Evolutionary conservation across 2,888 invertebrate species (phyloP), one percentile per base, ranked within the genome.

Genomic region (Eudasyphora cyanicolor): DNA sequence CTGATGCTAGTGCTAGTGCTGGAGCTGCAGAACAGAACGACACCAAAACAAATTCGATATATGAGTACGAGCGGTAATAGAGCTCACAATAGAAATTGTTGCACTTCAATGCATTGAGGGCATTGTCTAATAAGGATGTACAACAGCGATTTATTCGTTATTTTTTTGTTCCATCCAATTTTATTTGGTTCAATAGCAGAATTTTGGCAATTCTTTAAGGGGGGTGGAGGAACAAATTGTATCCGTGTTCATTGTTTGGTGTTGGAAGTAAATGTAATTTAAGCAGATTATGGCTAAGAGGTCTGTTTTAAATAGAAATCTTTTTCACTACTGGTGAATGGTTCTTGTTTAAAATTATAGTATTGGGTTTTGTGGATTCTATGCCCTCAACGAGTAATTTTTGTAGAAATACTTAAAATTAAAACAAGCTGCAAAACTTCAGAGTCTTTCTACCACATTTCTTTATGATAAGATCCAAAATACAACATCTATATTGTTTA

Each of bases 61-160:
- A 29, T 27, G 35, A 38, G 32, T 29, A 29, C 57, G 35, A 38
- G 42, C 38, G 35, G 38, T 67, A 67, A 42, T 67, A 67, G 67
- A 42, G 42, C 38, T n/a, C n/a, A 67, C 38, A 42, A 42, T 38
- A 67, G 67, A 67, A 67, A 67, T 67, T 38, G 38, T 67, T 21
- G 67, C 67, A 42, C 67, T 67, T 67, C 42, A 67, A 67, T 67
- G 38, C 57, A 73, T n/a, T 60, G 42, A 73, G 57, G 24, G 57
- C 27, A 60, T 57, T 57, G 38, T 73, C 29, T 73, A 73, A 38
- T 73, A 60, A 73, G 57, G n/a, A 73, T 73, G 42, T 73, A 60
- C 60, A 29, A n/a, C 10, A 29, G 32, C 60, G 24, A 60, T 60
- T 29, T n/a, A 60, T 60, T 27, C 32, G 29, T 60, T 27, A 5